Conservation (phyloP, 2,113 vertebrate species). For the Pelobates fuscus region DNA sequence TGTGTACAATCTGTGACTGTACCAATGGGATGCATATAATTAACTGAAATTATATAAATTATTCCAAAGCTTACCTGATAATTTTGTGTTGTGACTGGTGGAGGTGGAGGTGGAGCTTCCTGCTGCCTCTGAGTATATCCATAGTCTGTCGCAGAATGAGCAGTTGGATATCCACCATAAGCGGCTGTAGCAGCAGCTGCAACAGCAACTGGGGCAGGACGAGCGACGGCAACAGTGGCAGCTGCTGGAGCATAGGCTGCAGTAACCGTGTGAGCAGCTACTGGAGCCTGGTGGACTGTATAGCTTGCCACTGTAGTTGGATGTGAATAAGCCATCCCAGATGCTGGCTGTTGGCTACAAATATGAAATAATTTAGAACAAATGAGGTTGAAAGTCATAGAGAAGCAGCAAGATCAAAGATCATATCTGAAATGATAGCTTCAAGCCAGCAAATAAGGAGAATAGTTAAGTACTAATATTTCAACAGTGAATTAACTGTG, state of each 20-base stretch:
- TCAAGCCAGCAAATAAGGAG: too few relatives aligned
- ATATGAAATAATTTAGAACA: neutral
- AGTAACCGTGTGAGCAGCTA: slow-evolving; percentile 91
- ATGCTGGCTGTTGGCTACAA: slow-evolving; percentile 89
- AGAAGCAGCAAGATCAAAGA: too few relatives aligned
- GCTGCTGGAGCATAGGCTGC: slow-evolving; percentile 91
- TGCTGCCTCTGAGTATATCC: slow-evolving; percentile 92
- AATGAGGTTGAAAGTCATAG: too few relatives aligned
- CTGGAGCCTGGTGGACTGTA: slow-evolving; percentile 95
- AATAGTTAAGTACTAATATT: too few relatives aligned
- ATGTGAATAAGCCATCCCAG: slow-evolving; percentile 96
- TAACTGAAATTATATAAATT: too few relatives aligned
- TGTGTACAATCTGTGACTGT: too few relatives aligned
- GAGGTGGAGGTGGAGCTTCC: slow-evolving; percentile 93
- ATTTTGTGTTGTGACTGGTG: slow-evolving; percentile 94
- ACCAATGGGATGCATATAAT: too few relatives aligned
- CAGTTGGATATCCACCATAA: slow-evolving; percentile 90
- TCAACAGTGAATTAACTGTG: too few relatives aligned
- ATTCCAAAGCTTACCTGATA: slow-evolving; percentile 80
- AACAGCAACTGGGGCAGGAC: slow-evolving; percentile 88
- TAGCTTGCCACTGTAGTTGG: slow-evolving; percentile 98
- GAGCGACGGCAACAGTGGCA: slow-evolving; percentile 87
- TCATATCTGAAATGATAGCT: too few relatives aligned
- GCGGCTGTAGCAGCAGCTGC: slow-evolving; percentile 89
- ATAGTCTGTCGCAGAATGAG: slow-evolving; percentile 88